Conservation (phyloP, 2,797 vertebrate genomes). For the Cacajao melanocephalus region DNA sequence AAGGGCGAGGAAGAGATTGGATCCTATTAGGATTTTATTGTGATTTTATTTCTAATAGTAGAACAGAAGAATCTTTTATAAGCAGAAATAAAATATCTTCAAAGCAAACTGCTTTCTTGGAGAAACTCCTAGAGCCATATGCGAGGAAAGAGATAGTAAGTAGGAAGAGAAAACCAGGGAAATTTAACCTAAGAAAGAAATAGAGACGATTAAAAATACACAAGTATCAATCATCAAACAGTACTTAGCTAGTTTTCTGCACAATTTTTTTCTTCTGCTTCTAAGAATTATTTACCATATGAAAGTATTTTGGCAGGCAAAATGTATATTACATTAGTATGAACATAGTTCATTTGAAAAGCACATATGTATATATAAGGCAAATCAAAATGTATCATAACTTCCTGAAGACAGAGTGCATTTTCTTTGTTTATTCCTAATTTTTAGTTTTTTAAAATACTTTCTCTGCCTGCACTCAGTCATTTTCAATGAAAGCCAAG, state of each 20-base stretch:
- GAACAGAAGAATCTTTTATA: slow-evolving; percentile 47
- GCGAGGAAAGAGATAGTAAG: slow-evolving; percentile 6
- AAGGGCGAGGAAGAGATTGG: not conserved
- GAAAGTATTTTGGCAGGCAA: not conserved
- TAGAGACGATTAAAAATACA: not conserved
- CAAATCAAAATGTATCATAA: not conserved
- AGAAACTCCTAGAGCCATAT: slow-evolving; percentile 19
- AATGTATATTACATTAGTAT: not conserved
- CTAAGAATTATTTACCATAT: slow-evolving; percentile 56
- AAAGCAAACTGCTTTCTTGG: slow-evolving; percentile 58
- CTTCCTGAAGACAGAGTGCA: not conserved
- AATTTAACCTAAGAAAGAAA: slow-evolving; percentile 35
- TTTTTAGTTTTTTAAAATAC: not conserved
- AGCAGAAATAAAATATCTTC: slow-evolving; percentile 51
- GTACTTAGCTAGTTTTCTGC: not conserved
- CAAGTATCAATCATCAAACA: not conserved
- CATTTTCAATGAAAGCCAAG: not conserved
- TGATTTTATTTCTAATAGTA: slow-evolving; percentile 37
- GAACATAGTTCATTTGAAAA: not conserved
- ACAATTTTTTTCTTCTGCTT: not conserved
- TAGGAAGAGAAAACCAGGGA: not conserved
- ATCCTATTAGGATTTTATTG: not conserved
- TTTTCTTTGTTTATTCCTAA: slow-evolving; percentile 42
- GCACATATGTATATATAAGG: not conserved
- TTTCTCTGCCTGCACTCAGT: not conserved